Evolutionary conservation across 1,140 invertebrate species (phyloP).

Genomic region (Drosophila pseudoobscura): DNA sequence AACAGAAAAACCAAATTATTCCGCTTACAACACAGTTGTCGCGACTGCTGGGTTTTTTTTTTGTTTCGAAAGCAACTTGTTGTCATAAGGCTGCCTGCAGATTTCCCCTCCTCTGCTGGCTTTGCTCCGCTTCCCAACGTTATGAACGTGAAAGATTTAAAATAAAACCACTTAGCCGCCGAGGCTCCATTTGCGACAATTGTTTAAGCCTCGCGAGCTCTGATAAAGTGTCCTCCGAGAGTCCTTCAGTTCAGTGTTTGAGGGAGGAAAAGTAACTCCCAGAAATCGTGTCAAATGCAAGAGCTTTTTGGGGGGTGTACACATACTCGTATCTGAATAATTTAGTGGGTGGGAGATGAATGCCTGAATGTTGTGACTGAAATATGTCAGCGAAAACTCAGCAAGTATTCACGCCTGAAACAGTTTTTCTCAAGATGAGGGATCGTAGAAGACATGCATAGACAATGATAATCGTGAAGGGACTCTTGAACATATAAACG

Average conservation of each 20-base stretch:
- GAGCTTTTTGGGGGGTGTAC: not conserved
- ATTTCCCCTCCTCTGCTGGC: slow-evolving; percentile 10
- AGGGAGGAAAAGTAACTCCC: not conserved
- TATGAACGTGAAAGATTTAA: slow-evolving; percentile 77
- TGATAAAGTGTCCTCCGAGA: slow-evolving; percentile 65
- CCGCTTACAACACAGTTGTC: slow-evolving; percentile 61
- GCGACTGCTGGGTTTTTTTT: slow-evolving; percentile 75
- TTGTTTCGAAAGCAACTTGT: slow-evolving; percentile 68
- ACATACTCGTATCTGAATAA: slow-evolving; percentile 21
- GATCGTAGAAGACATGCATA: not conserved
- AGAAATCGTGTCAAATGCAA: slow-evolving; percentile 30
- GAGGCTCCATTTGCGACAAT: slow-evolving; percentile 67
- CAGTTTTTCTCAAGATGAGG: no score
- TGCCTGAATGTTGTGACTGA: not conserved
- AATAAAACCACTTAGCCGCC: slow-evolving; percentile 81
- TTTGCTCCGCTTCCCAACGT: not conserved
- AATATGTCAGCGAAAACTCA: not conserved
- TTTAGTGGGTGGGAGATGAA: not conserved
- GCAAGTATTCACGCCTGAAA: no score
- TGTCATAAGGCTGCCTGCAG: slow-evolving; percentile 63
- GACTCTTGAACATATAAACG: no score
- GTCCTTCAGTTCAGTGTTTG: slow-evolving; percentile 15
- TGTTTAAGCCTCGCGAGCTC: slow-evolving; percentile 57
- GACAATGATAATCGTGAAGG: no score
- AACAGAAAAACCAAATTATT: slow-evolving; percentile 63